Evolutionary conservation across 2,888 invertebrate species (phyloP), one percentile per base, ranked within the genome.

Genomic region (Cremastinae sp.): DNA sequence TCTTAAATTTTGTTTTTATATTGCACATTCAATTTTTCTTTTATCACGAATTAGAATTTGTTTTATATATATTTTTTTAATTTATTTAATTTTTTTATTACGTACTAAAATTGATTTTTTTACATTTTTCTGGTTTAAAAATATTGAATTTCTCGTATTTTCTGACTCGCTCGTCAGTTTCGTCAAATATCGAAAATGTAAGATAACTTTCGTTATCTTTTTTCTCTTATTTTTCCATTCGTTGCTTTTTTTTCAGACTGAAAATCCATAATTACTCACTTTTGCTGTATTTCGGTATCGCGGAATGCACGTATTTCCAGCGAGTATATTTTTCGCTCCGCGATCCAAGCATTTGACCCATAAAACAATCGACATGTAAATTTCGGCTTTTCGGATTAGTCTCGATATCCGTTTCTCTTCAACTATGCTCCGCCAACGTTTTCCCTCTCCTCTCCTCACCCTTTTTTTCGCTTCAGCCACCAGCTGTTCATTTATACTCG

Each of bases 301-400:
- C 22, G 14, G 41, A 12, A 22, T 37, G 22, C n/a, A 41, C 4
- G 12, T 2, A 10, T 9, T 14, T 53, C 10, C 1, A 41, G 9
- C 8, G n/a, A 9, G 9, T 53, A 8, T 53, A 43, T 53, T 65
- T 41, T 10, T 28, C 28, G 28, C 28, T 2, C 28, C 28, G 28
- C 28, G 41, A 16, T 53, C n/a, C 53, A 53, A 65, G 58, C 41
- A 41, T 9, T 9, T 58, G 58, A 43, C 41, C 43, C 65, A 65
- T 65, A 16, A 56, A 66, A 66, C 56, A 47, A 66, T 66, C 12
- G 47, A 56, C 16, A 66, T 45, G 18, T 45, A 45, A 37, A 56
- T 47, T 20, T 41, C 22, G 12, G 45, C 45, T 56, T 56, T 66
- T 56, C 9, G 12, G 18, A 56, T 37, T 1, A 47, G 28, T 28